Evolutionary conservation across 2,113 vertebrate genomes (phyloP).

Genomic region (Amia ocellicauda): DNA sequence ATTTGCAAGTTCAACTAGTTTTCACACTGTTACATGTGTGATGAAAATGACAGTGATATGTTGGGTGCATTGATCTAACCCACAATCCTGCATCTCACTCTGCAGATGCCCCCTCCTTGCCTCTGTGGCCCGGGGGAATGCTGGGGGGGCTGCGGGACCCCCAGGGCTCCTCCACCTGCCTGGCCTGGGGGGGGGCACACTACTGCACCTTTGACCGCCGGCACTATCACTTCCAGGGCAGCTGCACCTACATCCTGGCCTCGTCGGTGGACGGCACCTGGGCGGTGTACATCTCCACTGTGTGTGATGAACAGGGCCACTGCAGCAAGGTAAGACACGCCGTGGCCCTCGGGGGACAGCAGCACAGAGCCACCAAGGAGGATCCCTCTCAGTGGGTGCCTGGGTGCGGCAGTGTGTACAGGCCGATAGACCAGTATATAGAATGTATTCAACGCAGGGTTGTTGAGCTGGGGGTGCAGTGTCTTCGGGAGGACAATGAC

Average conservation of each 20-base stretch:
- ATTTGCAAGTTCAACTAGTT: no score
- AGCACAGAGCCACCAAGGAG: no score
- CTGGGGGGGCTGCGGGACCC: constrained; percentile 42
- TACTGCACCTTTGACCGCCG: constrained; percentile 79
- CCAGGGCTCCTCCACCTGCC: constrained; percentile 66
- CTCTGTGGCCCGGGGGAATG: constrained; percentile 52
- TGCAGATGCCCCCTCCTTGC: constrained; percentile 53
- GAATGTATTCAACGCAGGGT: no score
- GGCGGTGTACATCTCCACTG: constrained; percentile 62
- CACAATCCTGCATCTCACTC: not conserved
- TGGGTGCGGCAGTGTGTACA: not conserved
- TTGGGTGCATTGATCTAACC: not conserved
- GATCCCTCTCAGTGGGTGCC: not conserved
- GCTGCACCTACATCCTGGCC: constrained; percentile 76
- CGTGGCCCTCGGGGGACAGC: not conserved
- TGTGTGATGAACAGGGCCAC: constrained; percentile 45
- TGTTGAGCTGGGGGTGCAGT: no score
- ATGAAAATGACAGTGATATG: not conserved
- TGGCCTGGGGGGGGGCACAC: constrained; percentile 78
- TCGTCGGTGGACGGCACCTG: constrained; percentile 71
- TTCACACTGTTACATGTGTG: not conserved
- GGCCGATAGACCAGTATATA: no score
- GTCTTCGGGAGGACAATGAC: no score
- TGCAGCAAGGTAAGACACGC: constrained; percentile 74
- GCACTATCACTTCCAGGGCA: constrained; percentile 78